Evolutionary conservation across 37 sponge, comb jelly and placozoan species (phyloP).

Genomic region (Hexactinellida sp.): DNA sequence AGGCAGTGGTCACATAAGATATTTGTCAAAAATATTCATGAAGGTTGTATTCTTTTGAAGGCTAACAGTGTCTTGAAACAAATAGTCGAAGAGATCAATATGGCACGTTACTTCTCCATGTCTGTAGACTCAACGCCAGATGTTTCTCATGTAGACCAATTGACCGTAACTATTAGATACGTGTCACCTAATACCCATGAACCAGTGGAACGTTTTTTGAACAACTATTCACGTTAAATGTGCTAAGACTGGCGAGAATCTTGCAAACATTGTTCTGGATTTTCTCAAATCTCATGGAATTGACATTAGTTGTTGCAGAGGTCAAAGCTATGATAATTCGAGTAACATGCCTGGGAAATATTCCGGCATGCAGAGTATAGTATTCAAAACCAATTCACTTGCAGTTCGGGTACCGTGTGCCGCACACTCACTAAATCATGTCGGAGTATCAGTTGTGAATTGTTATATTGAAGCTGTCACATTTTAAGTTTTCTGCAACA

Average conservation of each 20-base stretch:
- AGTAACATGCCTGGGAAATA: neutral
- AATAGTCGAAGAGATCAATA: too few relatives aligned
- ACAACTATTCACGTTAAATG: neutral
- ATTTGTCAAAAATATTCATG: too few relatives aligned
- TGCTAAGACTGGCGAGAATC: neutral
- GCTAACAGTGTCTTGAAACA: too few relatives aligned
- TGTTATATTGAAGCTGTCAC: neutral
- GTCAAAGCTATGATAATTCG: neutral
- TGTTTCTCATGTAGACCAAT: too few relatives aligned
- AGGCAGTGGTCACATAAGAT: too few relatives aligned
- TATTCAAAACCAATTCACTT: neutral
- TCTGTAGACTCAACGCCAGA: too few relatives aligned
- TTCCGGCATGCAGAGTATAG: neutral
- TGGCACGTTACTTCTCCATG: too few relatives aligned
- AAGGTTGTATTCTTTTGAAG: too few relatives aligned
- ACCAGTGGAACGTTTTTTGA: too few relatives aligned
- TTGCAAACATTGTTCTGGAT: neutral
- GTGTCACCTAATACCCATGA: too few relatives aligned
- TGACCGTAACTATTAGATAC: too few relatives aligned
- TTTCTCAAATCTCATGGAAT: neutral
- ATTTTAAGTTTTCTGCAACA: neutral
- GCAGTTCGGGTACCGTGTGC: neutral
- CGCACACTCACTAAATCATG: neutral
- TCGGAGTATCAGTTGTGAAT: neutral
- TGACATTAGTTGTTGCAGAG: neutral